phyloP scores from a whole-genome alignment of 2,888 invertebrate genomes.

The Scaptomyza cyrtandrae region DNA sequence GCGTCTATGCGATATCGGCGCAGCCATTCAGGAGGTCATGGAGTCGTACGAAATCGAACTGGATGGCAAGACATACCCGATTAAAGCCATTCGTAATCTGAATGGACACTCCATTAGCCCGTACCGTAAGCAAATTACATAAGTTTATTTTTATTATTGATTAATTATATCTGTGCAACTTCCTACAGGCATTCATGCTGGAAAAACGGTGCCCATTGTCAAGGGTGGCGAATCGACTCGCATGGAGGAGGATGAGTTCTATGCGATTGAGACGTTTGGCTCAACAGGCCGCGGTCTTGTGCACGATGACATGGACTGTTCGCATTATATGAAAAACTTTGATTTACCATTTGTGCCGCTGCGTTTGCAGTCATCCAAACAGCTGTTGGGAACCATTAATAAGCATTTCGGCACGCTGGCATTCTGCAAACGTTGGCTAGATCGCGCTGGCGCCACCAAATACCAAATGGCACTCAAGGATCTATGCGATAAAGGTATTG shows the following conservation, averaged over 20 bases:
- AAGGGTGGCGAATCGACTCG: conserved; percentile 98
- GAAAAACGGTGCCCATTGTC: conserved; percentile 99
- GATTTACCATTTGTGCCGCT: conserved; percentile 96
- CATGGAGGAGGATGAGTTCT: conserved; percentile 99
- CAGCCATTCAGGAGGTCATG: conserved; percentile 99
- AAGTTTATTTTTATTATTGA: no score
- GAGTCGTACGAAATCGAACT: conserved; percentile 99
- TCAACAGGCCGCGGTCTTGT: conserved; percentile 97
- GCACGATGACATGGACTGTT: conserved; percentile 99
- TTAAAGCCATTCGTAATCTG: conserved; percentile 98
- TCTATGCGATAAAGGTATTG: conserved; percentile 97
- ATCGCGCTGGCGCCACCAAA: conserved; percentile 97
- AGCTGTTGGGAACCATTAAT: conserved; percentile 95
- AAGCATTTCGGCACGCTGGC: conserved; percentile 99
- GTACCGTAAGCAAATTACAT: conserved; percentile 89
- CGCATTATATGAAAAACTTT: conserved; percentile 99
- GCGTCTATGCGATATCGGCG: conserved; percentile 97
- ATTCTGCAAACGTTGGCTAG: conserved; percentile 99
- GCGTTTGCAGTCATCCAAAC: conserved; percentile 96
- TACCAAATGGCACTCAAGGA: conserved; percentile 99
- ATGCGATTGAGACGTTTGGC: conserved; percentile 99
- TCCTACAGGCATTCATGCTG: conserved; percentile 92
- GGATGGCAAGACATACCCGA: conserved; percentile 97
- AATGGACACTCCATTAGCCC: conserved; percentile 99
- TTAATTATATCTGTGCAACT: no score